Evolutionary conservation across 2,888 invertebrate species (phyloP).

Genomic region (Villa cingulata): DNA sequence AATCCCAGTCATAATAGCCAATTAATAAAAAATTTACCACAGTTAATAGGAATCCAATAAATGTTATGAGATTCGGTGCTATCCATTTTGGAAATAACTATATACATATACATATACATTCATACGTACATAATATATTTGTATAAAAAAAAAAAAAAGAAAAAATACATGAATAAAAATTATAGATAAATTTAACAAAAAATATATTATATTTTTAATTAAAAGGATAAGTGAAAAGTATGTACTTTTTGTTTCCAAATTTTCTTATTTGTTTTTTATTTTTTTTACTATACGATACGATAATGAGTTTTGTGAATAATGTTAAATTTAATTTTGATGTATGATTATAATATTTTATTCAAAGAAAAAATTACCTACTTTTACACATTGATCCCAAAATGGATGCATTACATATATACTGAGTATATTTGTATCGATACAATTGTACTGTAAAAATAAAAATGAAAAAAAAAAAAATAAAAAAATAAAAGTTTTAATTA

Average conservation of each 20-base stretch:
- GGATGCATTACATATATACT: constrained; percentile 98
- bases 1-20: constrained; percentile 75
- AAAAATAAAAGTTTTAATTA: too few species aligned
- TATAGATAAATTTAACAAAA: too few species aligned
- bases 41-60: constrained; percentile 85
- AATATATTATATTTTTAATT: too few species aligned
- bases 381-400: constrained; percentile 97
- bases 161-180: too few species aligned
- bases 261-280: too few species aligned
- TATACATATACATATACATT: constrained; percentile 20
- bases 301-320: too few species aligned
- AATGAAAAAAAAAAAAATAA: background rate
- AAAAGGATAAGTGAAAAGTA: too few species aligned
- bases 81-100: constrained; percentile 91
- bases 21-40: constrained; percentile 75
- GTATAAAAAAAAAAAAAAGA: too few species aligned
- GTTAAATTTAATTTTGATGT: too few species aligned
- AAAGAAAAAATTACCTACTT: constrained; percentile 55
- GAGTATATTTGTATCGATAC: constrained; percentile 86
- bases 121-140: background rate
- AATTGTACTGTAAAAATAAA: constrained; percentile 71
- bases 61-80: constrained; percentile 92
- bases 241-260: too few species aligned
- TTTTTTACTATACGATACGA: too few species aligned
- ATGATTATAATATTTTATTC: too few species aligned